Conservation (phyloP, 2,888 invertebrate species). For the Lissonota sp. region DNA sequence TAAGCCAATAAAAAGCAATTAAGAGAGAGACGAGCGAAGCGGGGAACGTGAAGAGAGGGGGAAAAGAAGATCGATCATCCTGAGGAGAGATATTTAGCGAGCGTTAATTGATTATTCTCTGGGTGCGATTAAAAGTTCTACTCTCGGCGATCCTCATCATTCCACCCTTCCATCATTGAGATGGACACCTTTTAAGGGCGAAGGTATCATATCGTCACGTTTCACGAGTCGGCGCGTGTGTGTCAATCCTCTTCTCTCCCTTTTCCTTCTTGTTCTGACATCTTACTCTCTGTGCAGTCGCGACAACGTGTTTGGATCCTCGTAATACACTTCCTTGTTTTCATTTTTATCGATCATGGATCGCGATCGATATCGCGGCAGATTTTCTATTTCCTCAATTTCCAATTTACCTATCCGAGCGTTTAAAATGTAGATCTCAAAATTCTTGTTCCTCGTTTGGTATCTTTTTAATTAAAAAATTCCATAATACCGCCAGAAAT, state of each 20-base stretch:
- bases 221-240: slow-evolving; percentile 21
- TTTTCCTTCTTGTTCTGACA: too few species aligned
- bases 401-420: too few species aligned
- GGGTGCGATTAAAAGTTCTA: slow-evolving; percentile 58
- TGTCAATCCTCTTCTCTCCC: slow-evolving; percentile 13
- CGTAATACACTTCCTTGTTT: too few species aligned
- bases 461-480: background rate
- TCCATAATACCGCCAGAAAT: background rate
- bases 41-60: background rate
- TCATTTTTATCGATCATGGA: too few species aligned
- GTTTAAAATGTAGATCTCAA: too few species aligned
- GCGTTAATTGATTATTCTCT: slow-evolving; percentile 66
- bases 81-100: slow-evolving; percentile 58
- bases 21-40: slow-evolving; percentile 2
- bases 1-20: slow-evolving; percentile 49
- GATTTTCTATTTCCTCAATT: too few species aligned
- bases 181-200: slow-evolving; percentile 46
- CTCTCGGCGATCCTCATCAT: slow-evolving; percentile 3
- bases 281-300: slow-evolving; percentile 16
- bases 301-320: background rate
- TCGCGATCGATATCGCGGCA: too few species aligned
- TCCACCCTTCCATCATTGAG: slow-evolving; percentile 35
- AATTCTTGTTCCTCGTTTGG: too few species aligned
- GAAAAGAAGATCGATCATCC: slow-evolving; percentile 47
- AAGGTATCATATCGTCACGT: slow-evolving; percentile 42